phyloP scores from a whole-genome alignment of 2,888 invertebrate genomes.

The Hipparchia semele region DNA sequence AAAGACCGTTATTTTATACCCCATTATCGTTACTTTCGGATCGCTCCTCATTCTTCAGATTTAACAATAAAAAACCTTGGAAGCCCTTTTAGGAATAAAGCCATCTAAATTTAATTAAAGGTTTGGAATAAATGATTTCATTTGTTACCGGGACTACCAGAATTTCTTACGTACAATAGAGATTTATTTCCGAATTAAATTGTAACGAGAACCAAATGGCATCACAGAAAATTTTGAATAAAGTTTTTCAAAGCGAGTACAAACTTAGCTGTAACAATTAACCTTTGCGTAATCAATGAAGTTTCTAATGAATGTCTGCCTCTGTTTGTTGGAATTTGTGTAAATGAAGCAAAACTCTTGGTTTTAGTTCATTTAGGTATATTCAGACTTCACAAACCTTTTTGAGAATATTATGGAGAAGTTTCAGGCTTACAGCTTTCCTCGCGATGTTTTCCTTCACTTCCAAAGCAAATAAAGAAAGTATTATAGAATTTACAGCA shows the following conservation, averaged over 20 bases:
- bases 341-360: constrained; percentile 1
- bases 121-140: neutral
- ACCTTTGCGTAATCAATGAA: constrained; percentile 5
- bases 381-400: too few relatives aligned
- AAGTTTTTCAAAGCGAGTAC: constrained; percentile 8
- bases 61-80: neutral
- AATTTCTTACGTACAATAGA: constrained; percentile 4
- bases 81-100: neutral
- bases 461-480: too few relatives aligned
- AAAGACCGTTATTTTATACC: neutral
- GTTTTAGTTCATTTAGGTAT: neutral
- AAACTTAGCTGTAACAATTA: constrained; percentile 1
- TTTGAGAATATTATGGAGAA: too few relatives aligned
- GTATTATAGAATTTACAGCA: too few relatives aligned
- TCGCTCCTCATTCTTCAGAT: neutral
- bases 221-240: constrained; percentile 6
- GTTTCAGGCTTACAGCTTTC: too few relatives aligned
- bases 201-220: constrained; percentile 5
- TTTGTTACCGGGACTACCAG: constrained; percentile 1
- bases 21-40: neutral
- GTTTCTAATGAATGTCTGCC: neutral
- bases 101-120: neutral
- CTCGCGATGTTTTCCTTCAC: too few relatives aligned
- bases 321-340: neutral
- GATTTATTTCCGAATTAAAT: constrained; percentile 1